Evolutionary conservation across 2,888 invertebrate species (phyloP).

Genomic region (Ptychoptera contaminata): DNA sequence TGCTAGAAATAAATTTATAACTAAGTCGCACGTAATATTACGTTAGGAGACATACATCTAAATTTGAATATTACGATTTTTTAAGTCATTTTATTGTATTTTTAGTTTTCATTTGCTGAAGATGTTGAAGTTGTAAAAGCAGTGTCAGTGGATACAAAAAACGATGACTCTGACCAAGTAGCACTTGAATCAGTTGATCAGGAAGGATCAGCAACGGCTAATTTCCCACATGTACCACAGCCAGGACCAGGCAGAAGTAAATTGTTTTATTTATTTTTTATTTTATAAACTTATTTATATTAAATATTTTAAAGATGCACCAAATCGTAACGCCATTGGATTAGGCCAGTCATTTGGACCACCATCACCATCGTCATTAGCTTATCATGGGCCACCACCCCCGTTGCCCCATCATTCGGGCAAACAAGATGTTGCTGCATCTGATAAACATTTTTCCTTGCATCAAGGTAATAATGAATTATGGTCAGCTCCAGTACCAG

Average conservation of each 20-base stretch:
- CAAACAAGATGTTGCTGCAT: neutral
- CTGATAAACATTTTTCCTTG: constrained; percentile 20
- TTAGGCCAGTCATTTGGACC: constrained; percentile 36
- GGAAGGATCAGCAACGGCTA: constrained; percentile 33
- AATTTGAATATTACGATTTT: neutral
- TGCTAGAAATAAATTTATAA: neutral
- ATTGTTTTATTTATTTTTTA: constrained; percentile 7
- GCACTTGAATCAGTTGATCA: constrained; percentile 57
- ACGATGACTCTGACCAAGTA: constrained; percentile 48
- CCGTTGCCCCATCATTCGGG: constrained; percentile 34
- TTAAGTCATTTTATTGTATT: constrained; percentile 6
- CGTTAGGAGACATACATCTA: neutral
- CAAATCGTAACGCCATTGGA: constrained; percentile 25
- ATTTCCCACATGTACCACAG: constrained; percentile 32
- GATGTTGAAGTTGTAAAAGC: constrained; percentile 51
- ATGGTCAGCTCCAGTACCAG: constrained; percentile 73
- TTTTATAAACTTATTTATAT: neutral
- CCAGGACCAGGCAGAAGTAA: constrained; percentile 22
- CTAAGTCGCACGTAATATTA: neutral
- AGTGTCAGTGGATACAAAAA: constrained; percentile 36
- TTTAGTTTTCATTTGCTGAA: constrained; percentile 32
- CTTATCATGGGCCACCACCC: constrained; percentile 57
- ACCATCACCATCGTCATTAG: constrained; percentile 35
- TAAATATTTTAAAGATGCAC: constrained; percentile 32
- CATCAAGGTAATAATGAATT: constrained; percentile 45